Evolutionary conservation across 2,113 vertebrate species (phyloP).

Genomic region (Mirza zaza): DNA sequence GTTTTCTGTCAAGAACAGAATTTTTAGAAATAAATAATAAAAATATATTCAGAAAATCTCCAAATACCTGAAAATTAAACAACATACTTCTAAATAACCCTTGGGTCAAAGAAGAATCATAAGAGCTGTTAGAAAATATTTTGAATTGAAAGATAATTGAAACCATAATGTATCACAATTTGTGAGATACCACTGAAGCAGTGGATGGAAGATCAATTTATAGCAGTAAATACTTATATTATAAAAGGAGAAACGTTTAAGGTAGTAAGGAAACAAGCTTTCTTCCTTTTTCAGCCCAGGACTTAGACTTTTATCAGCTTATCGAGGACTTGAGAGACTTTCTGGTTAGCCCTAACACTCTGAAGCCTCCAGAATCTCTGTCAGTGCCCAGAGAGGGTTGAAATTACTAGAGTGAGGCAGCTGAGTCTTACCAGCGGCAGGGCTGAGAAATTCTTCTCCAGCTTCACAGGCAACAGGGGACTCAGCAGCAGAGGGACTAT

Average conservation of each 20-base stretch:
- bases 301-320: not conserved
- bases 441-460: not conserved
- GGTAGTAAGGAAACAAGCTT: not conserved
- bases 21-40: not conserved
- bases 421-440: not conserved
- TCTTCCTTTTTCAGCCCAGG: not conserved
- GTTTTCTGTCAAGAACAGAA: not conserved
- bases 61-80: not conserved
- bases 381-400: not conserved
- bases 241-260: constrained; percentile 2
- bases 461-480: not conserved
- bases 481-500: not conserved
- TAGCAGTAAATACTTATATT: not conserved
- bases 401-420: not conserved
- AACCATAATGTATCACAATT: not conserved
- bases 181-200: not conserved
- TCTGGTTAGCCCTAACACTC: not conserved
- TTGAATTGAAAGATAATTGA: not conserved
- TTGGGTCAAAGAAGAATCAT: not conserved
- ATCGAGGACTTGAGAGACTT: not conserved
- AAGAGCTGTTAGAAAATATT: not conserved
- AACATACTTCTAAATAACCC: not conserved
- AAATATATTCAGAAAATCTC: not conserved
- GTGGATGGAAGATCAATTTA: not conserved
- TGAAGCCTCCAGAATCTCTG: not conserved